A percentile compares a stretch with the other conserved stretches of the same genome.
These are phyloP conservation scores for Caenorhabditis becei DNA, from an alignment of 2,888 invertebrate species.

Conservation along the genomic window DNA sequence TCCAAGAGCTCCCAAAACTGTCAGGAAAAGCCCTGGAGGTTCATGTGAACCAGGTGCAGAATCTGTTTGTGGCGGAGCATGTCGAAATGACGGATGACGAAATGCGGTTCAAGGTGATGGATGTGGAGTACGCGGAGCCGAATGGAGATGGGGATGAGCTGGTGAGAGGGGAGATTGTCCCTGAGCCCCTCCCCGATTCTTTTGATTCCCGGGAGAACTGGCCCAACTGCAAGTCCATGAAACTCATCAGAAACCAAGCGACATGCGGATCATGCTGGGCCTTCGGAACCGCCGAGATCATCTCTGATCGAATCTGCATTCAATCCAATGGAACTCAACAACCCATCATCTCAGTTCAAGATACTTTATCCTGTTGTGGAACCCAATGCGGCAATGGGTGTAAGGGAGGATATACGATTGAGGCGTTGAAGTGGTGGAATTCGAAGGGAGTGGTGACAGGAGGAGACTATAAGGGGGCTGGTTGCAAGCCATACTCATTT, in stretches of 20 bases:
- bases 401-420: constrained; percentile 87
- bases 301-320: constrained; percentile 83
- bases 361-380: constrained; percentile 82
- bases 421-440: constrained; percentile 74
- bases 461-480: constrained; percentile 85
- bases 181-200: neutral
- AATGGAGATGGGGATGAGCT: neutral
- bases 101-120: constrained; percentile 34
- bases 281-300: constrained; percentile 83
- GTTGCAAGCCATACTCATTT: constrained; percentile 87
- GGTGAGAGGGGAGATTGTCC: neutral
- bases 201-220: constrained; percentile 46
- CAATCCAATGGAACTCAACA: constrained; percentile 77
- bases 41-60: constrained; percentile 41
- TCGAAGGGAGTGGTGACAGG: constrained; percentile 89
- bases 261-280: constrained; percentile 88
- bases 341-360: constrained; percentile 81
- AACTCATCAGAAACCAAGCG: constrained; percentile 83
- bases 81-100: constrained; percentile 4
- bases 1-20: neutral
- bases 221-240: constrained; percentile 36
- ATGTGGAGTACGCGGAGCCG: constrained; percentile 1
- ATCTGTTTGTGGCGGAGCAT: constrained; percentile 23
- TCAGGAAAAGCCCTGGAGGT: constrained; percentile 40
- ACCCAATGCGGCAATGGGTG: constrained; percentile 84